Evolutionary conservation across 2,113 vertebrate genomes (phyloP), one percentile per base, ranked within the genome.

Genomic region (Genyomyrus donnyi): DNA sequence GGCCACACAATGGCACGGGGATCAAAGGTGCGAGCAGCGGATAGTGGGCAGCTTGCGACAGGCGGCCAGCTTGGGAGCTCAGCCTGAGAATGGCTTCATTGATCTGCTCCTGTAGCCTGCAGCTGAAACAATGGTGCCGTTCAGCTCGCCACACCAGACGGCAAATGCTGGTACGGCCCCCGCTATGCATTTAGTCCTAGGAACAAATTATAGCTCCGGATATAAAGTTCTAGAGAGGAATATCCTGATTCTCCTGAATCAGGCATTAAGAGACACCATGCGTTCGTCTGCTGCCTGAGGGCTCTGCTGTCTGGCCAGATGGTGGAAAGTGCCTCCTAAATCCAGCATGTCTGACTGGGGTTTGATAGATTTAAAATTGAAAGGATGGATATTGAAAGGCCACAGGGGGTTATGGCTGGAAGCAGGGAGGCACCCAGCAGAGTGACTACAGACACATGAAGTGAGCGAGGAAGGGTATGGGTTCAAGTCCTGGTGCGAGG

Each of bases 1-100:
- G 39, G 50, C 9, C 21, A 77, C 86, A 92, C 90, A 91, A 91
- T 91, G 90, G 85, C 80, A 88, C 6, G 83, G 90, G 89, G 90
- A 62, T 66, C 21, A 35, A 46, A 89, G 11, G 89, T 13, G 45
- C 7, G 31, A 31, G 27, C 77, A 6, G 39, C 39, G 39, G 66
- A 35, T 35, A 27, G 66, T 4, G 74, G 74, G 74, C 56, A 50
- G 90, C 42, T n/a, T 45, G 48, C 11, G 88, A 15, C 31, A 3
- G 45, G 10, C 50, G 5, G 45, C 74, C 74, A 80, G 27, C 35
- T 58, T 85, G 83, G 24, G 27, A 31, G 66, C 62, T 84, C 4
- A 27, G 17, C 84, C 62, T 88, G 15, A 10, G 49, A 53, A 92
- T 90, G 88, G 89, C 88, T 91, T 90, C 87, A 92, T 90, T 70